Conservation (phyloP, 1,140 invertebrate genomes). For the Pseudoatta argentina region DNA sequence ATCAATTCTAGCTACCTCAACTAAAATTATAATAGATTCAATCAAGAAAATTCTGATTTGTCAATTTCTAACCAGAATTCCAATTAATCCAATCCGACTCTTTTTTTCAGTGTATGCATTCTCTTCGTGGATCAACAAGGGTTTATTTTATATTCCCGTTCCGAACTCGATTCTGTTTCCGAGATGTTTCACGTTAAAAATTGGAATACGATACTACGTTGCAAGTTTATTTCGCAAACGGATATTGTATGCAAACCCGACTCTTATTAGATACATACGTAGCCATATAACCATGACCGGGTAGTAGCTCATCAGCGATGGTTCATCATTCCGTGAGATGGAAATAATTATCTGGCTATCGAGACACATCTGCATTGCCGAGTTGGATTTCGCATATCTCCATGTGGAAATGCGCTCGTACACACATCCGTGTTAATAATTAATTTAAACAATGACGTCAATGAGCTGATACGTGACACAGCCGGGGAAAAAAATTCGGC, state of each 20-base stretch:
- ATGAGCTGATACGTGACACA: background rate
- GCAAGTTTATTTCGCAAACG: conserved; percentile 19
- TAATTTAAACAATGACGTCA: conserved; percentile 63
- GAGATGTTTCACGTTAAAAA: conserved; percentile 13
- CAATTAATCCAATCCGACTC: too few relatives aligned
- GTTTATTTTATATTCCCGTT: background rate
- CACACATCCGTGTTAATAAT: conserved; percentile 55
- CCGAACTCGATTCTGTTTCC: background rate
- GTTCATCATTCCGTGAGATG: conserved; percentile 51
- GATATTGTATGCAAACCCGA: background rate
- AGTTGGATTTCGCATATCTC: conserved; percentile 37
- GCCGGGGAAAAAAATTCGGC: background rate
- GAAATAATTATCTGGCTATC: conserved; percentile 68
- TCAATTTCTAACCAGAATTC: too few relatives aligned
- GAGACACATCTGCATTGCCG: conserved; percentile 60
- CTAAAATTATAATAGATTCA: too few relatives aligned
- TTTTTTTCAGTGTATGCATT: background rate
- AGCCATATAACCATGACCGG: background rate
- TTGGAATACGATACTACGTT: background rate
- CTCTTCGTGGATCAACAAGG: background rate
- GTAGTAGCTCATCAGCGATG: background rate
- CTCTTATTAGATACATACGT: conserved; percentile 51
- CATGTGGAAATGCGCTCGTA: conserved; percentile 9
- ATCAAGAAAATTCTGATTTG: too few relatives aligned
- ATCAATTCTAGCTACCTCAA: too few relatives aligned